These are phyloP conservation scores for Lacanobia oleracea DNA, from an alignment of 2,888 invertebrate genomes.

Conservation along the genomic window DNA sequence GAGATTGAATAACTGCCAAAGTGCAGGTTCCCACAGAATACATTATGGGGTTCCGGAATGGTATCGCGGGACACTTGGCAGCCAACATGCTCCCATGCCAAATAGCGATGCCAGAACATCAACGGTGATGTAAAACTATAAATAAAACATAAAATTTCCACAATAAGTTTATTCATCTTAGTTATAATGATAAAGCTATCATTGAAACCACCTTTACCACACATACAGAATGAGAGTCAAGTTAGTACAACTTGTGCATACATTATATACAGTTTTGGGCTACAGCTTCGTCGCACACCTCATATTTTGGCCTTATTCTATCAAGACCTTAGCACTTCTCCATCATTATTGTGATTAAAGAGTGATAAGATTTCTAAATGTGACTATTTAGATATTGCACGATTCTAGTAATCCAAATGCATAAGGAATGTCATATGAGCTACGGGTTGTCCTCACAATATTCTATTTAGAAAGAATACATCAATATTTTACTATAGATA, in stretches of 20 bases:
- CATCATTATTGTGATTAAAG: constrained; percentile 32
- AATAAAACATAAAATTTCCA: constrained; percentile 65
- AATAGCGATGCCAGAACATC: too few relatives aligned
- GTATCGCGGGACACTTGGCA: too few relatives aligned
- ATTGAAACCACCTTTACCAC: constrained; percentile 72
- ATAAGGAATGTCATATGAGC: constrained; percentile 61
- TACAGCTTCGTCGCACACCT: constrained; percentile 49
- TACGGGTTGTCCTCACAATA: constrained; percentile 19
- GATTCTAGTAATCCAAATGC: constrained; percentile 63
- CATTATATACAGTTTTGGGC: constrained; percentile 63
- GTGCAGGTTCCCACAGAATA: too few relatives aligned
- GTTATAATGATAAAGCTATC: constrained; percentile 76
- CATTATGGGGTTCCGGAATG: too few relatives aligned
- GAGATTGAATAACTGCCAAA: too few relatives aligned
- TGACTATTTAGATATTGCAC: constrained; percentile 61
- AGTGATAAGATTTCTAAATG: constrained; percentile 56
- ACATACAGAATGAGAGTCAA: constrained; percentile 59
- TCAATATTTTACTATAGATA: constrained; percentile 13
- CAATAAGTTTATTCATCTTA: constrained; percentile 76
- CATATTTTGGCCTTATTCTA: constrained; percentile 44
- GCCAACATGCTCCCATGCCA: too few relatives aligned
- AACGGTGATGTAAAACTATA: not conserved
- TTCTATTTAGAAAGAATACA: constrained; percentile 30
- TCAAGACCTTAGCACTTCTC: constrained; percentile 45
- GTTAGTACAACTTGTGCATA: constrained; percentile 56